Evolutionary conservation across 2,797 vertebrate genomes (phyloP).

Genomic region (Cuculus canorus): DNA sequence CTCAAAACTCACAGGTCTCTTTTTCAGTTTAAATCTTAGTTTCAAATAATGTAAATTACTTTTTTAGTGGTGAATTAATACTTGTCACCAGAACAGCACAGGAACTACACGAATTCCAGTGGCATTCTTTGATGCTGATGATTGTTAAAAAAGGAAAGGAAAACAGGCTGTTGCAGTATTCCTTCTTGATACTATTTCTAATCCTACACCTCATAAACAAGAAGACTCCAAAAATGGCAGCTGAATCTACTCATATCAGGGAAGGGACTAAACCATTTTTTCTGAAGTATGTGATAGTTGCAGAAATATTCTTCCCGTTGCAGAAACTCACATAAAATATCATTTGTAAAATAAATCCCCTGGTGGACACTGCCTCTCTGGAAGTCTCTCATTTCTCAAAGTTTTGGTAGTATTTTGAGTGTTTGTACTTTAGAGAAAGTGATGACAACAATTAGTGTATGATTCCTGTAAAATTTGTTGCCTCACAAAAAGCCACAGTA

Average conservation of each 20-base stretch:
- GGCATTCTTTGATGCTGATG: neutral
- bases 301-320: neutral
- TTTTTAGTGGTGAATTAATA: neutral
- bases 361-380: neutral
- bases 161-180: neutral
- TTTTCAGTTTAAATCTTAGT: neutral
- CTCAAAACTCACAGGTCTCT: neutral
- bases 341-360: neutral
- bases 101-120: neutral
- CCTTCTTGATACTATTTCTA: fast-evolving
- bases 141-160: neutral
- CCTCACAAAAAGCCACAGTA: neutral
- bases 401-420: neutral
- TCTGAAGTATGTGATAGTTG: neutral
- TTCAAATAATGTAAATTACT: neutral
- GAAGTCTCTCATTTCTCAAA: neutral
- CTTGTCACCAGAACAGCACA: neutral
- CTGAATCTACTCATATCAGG: neutral
- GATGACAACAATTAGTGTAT: fast-evolving
- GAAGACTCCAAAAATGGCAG: neutral
- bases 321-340: neutral
- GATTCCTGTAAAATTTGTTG: neutral
- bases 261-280: neutral
- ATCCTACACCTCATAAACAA: neutral
- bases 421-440: neutral